These are phyloP conservation scores for Zaprionus taronus DNA, from an alignment of 1,140 invertebrate genomes.

Conservation along the genomic window DNA sequence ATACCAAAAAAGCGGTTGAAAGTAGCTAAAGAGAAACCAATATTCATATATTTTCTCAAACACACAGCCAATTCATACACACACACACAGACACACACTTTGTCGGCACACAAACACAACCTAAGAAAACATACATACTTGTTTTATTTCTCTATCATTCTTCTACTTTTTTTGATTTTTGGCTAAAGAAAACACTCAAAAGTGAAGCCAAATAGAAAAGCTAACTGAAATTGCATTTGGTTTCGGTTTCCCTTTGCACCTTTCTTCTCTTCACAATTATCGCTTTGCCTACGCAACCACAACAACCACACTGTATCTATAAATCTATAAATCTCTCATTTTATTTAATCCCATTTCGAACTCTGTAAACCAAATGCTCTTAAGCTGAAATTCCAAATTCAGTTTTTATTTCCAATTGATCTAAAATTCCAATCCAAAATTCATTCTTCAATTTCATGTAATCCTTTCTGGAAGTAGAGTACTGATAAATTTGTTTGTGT, in stretches of 20 bases:
- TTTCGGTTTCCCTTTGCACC: slow-evolving; percentile 3
- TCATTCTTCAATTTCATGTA: not conserved
- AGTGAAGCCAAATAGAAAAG: not conserved
- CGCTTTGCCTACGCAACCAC: not conserved
- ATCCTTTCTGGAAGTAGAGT: slow-evolving; percentile 31
- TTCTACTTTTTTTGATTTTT: not conserved
- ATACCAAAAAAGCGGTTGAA: slow-evolving; percentile 40
- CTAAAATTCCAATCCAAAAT: not conserved
- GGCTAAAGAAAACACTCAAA: slow-evolving; percentile 1
- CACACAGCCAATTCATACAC: slow-evolving; percentile 27
- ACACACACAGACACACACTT: slow-evolving; percentile 45
- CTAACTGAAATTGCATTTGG: slow-evolving; percentile 13
- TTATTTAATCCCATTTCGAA: slow-evolving; percentile 6
- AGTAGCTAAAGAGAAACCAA: slow-evolving; percentile 59
- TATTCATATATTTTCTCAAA: slow-evolving; percentile 43
- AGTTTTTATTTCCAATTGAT: slow-evolving; percentile 15
- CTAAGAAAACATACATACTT: slow-evolving; percentile 30
- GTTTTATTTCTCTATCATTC: slow-evolving; percentile 1
- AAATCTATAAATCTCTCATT: not conserved
- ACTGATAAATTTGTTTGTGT: slow-evolving; percentile 24
- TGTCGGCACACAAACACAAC: slow-evolving; percentile 18
- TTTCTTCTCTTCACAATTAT: slow-evolving; percentile 10
- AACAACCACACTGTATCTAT: slow-evolving; percentile 15
- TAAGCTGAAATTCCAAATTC: slow-evolving; percentile 19
- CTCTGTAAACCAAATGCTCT: slow-evolving; percentile 27